A percentile compares a stretch with the other conserved stretches of the same genome.
phyloP scores from a whole-genome alignment of 2,113 vertebrate species.

The Apteryx mantelli region DNA sequence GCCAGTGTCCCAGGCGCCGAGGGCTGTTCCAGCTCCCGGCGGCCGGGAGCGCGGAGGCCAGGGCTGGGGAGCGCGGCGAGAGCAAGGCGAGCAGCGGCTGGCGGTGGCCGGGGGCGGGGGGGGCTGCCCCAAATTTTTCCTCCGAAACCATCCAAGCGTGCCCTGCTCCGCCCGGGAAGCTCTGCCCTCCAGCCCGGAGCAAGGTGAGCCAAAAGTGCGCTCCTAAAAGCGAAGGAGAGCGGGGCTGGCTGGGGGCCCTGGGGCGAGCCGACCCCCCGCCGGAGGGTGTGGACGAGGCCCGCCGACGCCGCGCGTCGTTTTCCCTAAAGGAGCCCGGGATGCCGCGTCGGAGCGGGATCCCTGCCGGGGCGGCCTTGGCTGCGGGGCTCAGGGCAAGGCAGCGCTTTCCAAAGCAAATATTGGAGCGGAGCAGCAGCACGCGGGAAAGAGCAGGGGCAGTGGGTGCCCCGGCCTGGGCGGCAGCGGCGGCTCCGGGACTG shows the following conservation, averaged over 20 bases:
- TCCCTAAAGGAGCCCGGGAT: rapidly evolving
- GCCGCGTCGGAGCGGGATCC: background rate
- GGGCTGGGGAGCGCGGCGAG: background rate
- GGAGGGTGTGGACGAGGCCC: background rate
- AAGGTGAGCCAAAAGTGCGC: rapidly evolving
- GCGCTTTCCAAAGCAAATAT: slow-evolving; percentile 59
- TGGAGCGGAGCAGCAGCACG: background rate
- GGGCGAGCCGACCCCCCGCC: too few relatives aligned
- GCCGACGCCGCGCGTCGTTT: background rate
- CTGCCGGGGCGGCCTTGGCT: slow-evolving; percentile 24
- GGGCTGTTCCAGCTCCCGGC: slow-evolving; percentile 24
- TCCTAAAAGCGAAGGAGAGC: background rate
- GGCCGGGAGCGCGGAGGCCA: background rate
- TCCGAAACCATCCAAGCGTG: background rate
- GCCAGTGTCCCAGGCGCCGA: slow-evolving; percentile 39
- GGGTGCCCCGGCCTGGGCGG: background rate
- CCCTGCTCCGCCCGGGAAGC: background rate
- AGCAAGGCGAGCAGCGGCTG: background rate
- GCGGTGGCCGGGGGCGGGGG: background rate
- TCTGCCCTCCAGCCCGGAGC: background rate
- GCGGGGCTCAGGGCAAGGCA: background rate
- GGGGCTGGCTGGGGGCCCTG: too few relatives aligned
- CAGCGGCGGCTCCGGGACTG: background rate
- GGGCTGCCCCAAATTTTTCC: background rate
- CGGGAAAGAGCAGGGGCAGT: slow-evolving; percentile 35